Evolutionary conservation across 1,140 invertebrate genomes (phyloP), one percentile per base, ranked within the genome.

Genomic region (Saccostrea cuccullata): DNA sequence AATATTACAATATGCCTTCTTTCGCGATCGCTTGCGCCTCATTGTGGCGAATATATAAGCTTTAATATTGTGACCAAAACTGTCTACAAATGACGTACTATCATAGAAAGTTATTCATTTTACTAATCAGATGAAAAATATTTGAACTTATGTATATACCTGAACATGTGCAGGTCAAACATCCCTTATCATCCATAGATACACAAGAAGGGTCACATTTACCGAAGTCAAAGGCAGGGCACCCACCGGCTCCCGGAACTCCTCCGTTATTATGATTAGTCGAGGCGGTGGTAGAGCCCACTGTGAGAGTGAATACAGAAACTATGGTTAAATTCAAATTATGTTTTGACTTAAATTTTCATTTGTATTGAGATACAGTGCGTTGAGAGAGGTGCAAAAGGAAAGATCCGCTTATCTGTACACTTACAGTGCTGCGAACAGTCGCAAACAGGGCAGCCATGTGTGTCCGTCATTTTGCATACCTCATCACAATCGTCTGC

Each of bases 171-270:
- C 82, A 84, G 55, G 13, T 55, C 82, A 84, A 55, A 56, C 82
- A 84, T 8, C 82, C 82, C 9, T 55, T 36, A 13, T 55, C 40
- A 56, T 84, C 40, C 82, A 84, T 55, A 6, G 82, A 55, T 6
- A 84, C 82, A 84, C 82, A 84, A 20, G 82, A 6, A 2, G 82
- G 82, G 20, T 84, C 82, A 84, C 82, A 84, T 47, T 55, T 55
- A n/a, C 82, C 15, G 23, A 84, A 84, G 82, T 84, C 82, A 84
- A 84, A 84, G 2, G 82, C 17, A 47, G 47, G 82, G 55, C 82
- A 84, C 20, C 82, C 82, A 12, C 82, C 82, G 12, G 82, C 82
- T 9, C 82, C 82, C 13, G 82, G 82, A n/a, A 84, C 82, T 11
- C 70, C 70, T 77, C 70, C 70, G 12, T 12, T 36, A 15, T 36